Conservation (phyloP, 2,113 vertebrate genomes). For the Gallinago undulata region DNA sequence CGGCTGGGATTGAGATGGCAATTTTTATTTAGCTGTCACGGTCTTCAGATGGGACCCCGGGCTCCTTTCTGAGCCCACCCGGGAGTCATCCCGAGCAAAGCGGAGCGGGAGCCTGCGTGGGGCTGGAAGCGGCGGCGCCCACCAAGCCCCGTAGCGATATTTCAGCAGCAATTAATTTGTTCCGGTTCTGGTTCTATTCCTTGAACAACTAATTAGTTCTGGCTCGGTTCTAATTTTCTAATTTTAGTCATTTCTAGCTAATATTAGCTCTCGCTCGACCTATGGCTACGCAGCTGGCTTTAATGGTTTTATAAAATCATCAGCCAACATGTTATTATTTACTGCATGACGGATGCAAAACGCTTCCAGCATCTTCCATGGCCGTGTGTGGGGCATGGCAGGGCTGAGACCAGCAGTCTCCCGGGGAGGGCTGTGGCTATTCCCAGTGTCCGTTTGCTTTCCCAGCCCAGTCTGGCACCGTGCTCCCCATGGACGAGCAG, state of each 20-base stretch:
- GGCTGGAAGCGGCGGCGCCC: neutral
- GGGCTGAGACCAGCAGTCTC: neutral
- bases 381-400: rapidly evolving
- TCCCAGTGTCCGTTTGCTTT: neutral
- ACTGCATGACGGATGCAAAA: neutral
- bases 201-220: conserved; percentile 50
- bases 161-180: conserved; percentile 57
- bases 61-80: neutral
- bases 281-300: neutral
- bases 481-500: rapidly evolving
- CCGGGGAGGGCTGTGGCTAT: neutral
- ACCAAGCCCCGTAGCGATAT: neutral
- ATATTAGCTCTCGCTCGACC: conserved; percentile 23
- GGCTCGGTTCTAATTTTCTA: conserved; percentile 45
- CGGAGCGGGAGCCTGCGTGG: neutral
- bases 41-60: neutral
- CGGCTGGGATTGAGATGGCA: neutral
- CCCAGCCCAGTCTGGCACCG: neutral
- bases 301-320: neutral
- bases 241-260: conserved; percentile 50
- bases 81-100: neutral
- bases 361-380: neutral
- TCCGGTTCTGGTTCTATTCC: conserved; percentile 55
- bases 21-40: conserved; percentile 4
- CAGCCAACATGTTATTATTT: neutral